Evolutionary conservation across 2,888 invertebrate species (phyloP).

Genomic region (Mesochorus sp.): DNA sequence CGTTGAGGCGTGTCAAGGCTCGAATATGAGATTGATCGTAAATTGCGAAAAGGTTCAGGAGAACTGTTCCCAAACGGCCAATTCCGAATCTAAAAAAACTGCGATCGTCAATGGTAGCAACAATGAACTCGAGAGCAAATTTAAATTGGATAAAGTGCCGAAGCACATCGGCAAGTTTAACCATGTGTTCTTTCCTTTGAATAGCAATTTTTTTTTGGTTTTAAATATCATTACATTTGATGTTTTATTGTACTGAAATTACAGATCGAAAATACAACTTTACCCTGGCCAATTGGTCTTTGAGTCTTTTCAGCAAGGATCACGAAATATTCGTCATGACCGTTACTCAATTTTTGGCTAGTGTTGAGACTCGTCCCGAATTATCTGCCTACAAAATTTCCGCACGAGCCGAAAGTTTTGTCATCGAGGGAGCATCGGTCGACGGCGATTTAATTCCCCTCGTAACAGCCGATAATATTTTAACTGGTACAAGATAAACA

Average conservation of each 20-base stretch:
- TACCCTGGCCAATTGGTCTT: constrained; percentile 88
- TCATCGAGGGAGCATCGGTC: constrained; percentile 87
- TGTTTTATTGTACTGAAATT: constrained; percentile 69
- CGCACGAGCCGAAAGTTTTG: constrained; percentile 88
- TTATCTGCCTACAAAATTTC: constrained; percentile 88
- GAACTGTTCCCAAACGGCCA: constrained; percentile 86
- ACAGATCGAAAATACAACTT: constrained; percentile 90
- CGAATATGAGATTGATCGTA: constrained; percentile 83
- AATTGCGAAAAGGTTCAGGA: constrained; percentile 84
- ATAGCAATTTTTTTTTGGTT: not conserved
- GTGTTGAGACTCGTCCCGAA: constrained; percentile 87
- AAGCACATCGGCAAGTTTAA: constrained; percentile 84
- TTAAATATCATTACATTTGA: not conserved
- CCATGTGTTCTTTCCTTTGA: constrained; percentile 20
- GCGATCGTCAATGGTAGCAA: constrained; percentile 81
- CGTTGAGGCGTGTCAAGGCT: constrained; percentile 76
- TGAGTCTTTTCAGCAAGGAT: constrained; percentile 87
- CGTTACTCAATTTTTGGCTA: constrained; percentile 88
- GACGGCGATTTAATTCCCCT: constrained; percentile 89
- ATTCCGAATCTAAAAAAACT: constrained; percentile 85
- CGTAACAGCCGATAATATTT: constrained; percentile 85
- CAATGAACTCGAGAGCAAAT: constrained; percentile 84
- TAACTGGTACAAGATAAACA: constrained; percentile 76
- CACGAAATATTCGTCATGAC: constrained; percentile 89
- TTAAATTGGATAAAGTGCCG: constrained; percentile 83